Base-by-base conservation (phyloP, 2,113 vertebrate species). In the Trematocara unimaculatum region DNA sequence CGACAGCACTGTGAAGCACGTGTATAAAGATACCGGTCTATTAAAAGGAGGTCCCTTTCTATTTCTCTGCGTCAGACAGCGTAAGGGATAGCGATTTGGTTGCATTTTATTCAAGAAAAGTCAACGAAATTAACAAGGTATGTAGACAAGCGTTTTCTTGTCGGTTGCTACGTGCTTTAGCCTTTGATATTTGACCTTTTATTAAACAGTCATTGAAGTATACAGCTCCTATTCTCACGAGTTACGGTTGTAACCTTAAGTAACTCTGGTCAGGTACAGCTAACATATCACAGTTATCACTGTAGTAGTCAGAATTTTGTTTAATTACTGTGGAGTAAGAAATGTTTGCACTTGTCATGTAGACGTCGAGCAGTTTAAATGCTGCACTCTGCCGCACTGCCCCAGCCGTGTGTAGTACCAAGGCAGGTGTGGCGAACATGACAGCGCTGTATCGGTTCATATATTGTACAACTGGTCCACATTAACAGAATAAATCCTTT, bases 21-120 rank as follows among this genome's bases (percentile, higher is more conserved):
- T 90, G 90, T 95, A 96, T 96, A 97, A 96, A 97, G 95, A 97
- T 92, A 94, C 93, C 91, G 84, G 90, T 95, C 93, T 92, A 91
- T 93, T 91, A 83, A 93, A 91, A 93, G 85, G 91, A 93, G 93
- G 93, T 90, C 92, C 93, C 95, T 96, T 96, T 96, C 91, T 79
- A 91, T 93, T 95, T 94, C 91, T 91, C 93, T 95, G 94, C 94
- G 93, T 96, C 91, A 93, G 94, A 89, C 93, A 93, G 95, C 93
- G 79, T 91, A 86, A 91, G 96, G 96, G 93, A 94, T 85, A 26
- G 5, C 14, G 60, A 31, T 54, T 92, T 95, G 93, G 93, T 90
- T 55, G 96, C 95, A 95, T 94, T 95, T 95, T 90, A 92, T 96
- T 95, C 96, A 96, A 94, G 95, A 95, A 35, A 94, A 94, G 55